These are phyloP conservation scores for Bufotes viridis DNA, from an alignment of 2,797 vertebrate species.

Conservation along the genomic window DNA sequence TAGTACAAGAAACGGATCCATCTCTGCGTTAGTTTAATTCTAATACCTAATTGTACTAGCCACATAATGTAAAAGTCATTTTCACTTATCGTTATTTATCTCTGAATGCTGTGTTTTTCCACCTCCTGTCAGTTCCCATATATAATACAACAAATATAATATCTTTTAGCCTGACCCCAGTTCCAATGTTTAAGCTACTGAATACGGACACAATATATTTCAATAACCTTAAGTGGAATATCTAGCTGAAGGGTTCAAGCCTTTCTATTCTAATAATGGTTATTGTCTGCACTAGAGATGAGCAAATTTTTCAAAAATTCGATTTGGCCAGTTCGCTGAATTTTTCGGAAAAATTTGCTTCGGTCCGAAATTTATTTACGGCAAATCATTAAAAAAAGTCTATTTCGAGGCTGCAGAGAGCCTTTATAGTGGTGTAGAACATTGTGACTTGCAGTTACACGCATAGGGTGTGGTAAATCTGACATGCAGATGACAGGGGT, in stretches of 20 bases:
- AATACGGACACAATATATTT: slow-evolving; percentile 28
- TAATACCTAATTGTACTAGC: neutral
- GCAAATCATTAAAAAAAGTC: too few species aligned
- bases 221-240: slow-evolving; percentile 23
- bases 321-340: too few species aligned
- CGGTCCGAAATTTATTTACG: too few species aligned
- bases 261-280: neutral
- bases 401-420: too few species aligned
- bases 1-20: neutral
- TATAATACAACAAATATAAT: neutral
- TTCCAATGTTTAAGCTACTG: neutral
- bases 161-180: neutral
- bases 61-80: neutral
- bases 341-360: too few species aligned
- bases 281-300: too few species aligned
- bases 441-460: too few species aligned
- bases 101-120: neutral
- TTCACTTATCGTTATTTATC: neutral
- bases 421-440: too few species aligned
- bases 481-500: too few species aligned
- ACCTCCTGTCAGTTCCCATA: neutral
- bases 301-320: too few species aligned
- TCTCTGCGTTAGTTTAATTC: neutral
- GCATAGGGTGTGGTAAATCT: too few species aligned
- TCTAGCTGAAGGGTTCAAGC: neutral